Percentiles rank a stretch among this genome's conserved stretches.
Conservation (phyloP, 1,140 invertebrate genomes). For the Bombyx mori region ASM3026992v2 NC_085111.1:15642001-15642500, state of each 20-base stretch:
- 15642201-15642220: constrained; percentile 5
- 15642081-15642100: constrained; percentile 35
- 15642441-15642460: no score
- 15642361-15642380: no score
- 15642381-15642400: no score
- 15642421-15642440: no score
- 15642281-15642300: background rate
- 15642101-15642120: constrained; percentile 8
- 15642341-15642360: no score
- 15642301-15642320: no score
- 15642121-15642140: constrained; percentile 17
- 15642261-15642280: background rate
- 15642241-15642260: background rate
- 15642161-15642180: constrained; percentile 18
- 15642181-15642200: constrained; percentile 18
- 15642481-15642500: no score
- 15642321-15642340: no score
- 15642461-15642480: no score
- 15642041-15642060: constrained; percentile 37
- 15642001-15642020: no score
- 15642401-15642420: no score
- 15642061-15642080: constrained; percentile 24
- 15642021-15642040: constrained; percentile 10
- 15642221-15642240: background rate
- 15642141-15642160: constrained; percentile 14